phyloP scores from a whole-genome alignment of 2,113 vertebrate species.

The Puntigrus tetrazona region DNA sequence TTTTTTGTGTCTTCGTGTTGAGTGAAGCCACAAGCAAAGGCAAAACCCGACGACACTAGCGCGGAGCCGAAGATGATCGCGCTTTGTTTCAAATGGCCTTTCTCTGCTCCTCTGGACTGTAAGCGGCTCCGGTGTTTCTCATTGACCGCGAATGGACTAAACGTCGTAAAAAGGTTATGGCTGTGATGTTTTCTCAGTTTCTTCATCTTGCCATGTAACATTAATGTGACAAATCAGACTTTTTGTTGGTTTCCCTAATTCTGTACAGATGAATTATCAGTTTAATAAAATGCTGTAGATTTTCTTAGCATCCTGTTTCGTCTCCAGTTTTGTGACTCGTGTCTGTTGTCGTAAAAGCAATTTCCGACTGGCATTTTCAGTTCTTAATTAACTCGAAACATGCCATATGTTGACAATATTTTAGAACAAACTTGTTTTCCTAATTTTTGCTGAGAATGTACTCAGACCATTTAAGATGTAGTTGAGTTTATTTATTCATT shows the following conservation, averaged over 20 bases:
- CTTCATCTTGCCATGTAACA: slow-evolving; percentile 79
- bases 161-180: slow-evolving; percentile 75
- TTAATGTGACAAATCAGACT: slow-evolving; percentile 83
- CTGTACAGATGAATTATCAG: slow-evolving; percentile 92
- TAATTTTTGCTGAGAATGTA: too few relatives aligned
- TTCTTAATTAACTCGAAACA: neutral
- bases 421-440: neutral
- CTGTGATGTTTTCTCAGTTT: slow-evolving; percentile 72
- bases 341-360: too few relatives aligned
- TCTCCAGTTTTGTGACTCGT: slow-evolving; percentile 23
- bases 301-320: slow-evolving; percentile 73
- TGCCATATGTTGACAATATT: neutral
- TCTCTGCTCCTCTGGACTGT: neutral
- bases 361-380: neutral
- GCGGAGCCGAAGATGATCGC: slow-evolving; percentile 26
- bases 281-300: slow-evolving; percentile 93
- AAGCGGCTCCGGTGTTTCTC: neutral
- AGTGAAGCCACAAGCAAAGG: neutral
- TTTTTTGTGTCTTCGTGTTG: neutral
- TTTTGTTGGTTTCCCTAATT: slow-evolving; percentile 76
- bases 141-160: slow-evolving; percentile 36
- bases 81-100: slow-evolving; percentile 6
- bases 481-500: too few relatives aligned
- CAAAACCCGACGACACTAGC: neutral
- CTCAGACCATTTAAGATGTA: too few relatives aligned